phyloP scores from a whole-genome alignment of 2,888 invertebrate species.

The Trichogramma dendrolimi region DNA sequence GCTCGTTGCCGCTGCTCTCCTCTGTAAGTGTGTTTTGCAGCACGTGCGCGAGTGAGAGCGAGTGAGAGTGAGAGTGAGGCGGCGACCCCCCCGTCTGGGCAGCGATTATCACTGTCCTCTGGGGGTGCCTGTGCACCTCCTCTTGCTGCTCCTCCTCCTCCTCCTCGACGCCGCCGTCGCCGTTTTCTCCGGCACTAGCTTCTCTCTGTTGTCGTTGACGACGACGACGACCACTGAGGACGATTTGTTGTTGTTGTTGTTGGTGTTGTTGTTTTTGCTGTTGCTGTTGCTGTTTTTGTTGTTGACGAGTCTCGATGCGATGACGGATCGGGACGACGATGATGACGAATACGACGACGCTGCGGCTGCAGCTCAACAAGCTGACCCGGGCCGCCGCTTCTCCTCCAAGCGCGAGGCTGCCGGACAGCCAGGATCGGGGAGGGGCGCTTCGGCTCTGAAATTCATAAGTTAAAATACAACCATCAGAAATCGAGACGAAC shows the following conservation, averaged over 20 bases:
- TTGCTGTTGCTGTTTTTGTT: constrained; percentile 10
- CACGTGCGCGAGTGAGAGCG: background rate
- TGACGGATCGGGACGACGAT: constrained; percentile 6
- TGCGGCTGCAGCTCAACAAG: constrained; percentile 7
- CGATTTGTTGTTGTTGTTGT: constrained; percentile 6
- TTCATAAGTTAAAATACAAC: background rate
- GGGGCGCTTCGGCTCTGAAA: constrained; percentile 23
- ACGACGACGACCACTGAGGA: constrained; percentile 7
- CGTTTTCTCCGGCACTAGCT: constrained; percentile 8
- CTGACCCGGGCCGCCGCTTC: constrained; percentile 20
- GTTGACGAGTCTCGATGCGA: constrained; percentile 6
- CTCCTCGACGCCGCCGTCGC: constrained; percentile 8
- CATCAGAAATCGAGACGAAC: background rate
- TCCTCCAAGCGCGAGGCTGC: constrained; percentile 25
- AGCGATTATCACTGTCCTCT: no score
- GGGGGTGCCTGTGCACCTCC: background rate
- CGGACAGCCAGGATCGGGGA: constrained; percentile 30
- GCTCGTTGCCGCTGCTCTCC: background rate
- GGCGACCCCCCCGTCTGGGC: constrained; percentile 23
- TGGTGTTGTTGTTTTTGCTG: constrained; percentile 8
- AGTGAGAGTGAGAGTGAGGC: constrained; percentile 19
- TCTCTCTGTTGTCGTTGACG: constrained; percentile 16
- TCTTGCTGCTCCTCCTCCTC: constrained; percentile 7
- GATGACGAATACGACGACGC: constrained; percentile 12
- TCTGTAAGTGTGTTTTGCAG: background rate